phyloP scores from a whole-genome alignment of 1,140 invertebrate species.

The Zaprionus inermis region DNA sequence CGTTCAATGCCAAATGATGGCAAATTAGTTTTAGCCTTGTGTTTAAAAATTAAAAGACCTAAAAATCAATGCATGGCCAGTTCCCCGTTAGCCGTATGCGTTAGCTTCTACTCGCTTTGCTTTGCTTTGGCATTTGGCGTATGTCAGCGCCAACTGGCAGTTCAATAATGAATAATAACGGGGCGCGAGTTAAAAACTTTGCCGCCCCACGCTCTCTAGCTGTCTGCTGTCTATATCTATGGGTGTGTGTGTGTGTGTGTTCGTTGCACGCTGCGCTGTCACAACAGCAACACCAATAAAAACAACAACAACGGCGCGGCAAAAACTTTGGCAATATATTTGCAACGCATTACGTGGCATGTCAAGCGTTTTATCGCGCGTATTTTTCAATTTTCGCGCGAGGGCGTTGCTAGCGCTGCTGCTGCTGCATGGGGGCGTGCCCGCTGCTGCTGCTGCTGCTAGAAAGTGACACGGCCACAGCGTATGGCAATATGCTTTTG shows the following conservation, averaged over 20 bases:
- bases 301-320: conserved; percentile 14
- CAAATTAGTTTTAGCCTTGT: conserved; percentile 80
- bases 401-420: conserved; percentile 24
- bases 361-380: conserved; percentile 82
- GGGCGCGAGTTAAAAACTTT: conserved; percentile 74
- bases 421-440: conserved; percentile 24
- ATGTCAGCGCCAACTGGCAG: conserved; percentile 77
- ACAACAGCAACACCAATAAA: conserved; percentile 57
- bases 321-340: conserved; percentile 81
- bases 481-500: conserved; percentile 65
- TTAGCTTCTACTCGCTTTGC: conserved; percentile 36
- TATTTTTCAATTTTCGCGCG: conserved; percentile 76
- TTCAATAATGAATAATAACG: conserved; percentile 82
- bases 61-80: conserved; percentile 57
- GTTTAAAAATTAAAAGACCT: conserved; percentile 70
- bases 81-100: background rate
- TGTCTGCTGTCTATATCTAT: conserved; percentile 3
- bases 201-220: background rate
- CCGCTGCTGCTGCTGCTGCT: conserved; percentile 13
- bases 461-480: conserved; percentile 58
- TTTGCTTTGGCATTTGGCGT: conserved; percentile 67
- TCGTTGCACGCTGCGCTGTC: conserved; percentile 64
- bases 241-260: conserved; percentile 26
- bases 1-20: conserved; percentile 73
- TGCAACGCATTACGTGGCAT: conserved; percentile 82